Evolutionary conservation across 2,113 vertebrate genomes (phyloP), one percentile per base, ranked within the genome.

Genomic region (Kobus ellipsiprymnus): DNA sequence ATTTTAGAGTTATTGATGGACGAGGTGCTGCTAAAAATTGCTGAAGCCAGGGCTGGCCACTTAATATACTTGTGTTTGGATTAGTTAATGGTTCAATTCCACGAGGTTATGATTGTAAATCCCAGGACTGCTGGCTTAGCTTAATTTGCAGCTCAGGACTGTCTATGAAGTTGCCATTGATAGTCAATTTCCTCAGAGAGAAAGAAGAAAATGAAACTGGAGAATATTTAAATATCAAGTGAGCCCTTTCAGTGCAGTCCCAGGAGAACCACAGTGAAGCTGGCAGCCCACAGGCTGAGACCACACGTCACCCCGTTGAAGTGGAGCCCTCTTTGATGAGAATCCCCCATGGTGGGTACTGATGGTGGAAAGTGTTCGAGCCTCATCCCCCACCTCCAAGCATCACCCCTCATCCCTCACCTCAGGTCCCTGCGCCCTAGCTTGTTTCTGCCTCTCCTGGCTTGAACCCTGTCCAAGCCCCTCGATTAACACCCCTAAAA

Each of bases 11-110:
- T 94, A 96, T 74, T 55, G 7, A 90, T 95, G 44, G 64, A 96
- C 96, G 27, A 33, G 29, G n/a, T 29, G 48, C 57, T 88, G 15
- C 50, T 74, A 74, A 78, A 97, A 98, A 97, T 98, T 98, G 96
- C 93, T 95, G 4, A 57, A 91, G 94, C 96, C 95, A 29, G 80
- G 59, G 50, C 14, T 52, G 77, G 52, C 48, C 30, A 93, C 96
- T 97, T 98, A 90, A 60, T 90, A 91, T n/a, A 97, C 95, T 4
- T 1, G 4, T 97, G 94, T 98, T 97, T 98, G 98, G 97, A 97
- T 97, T 94, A 97, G 87, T 98, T 98, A 98, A 98, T 98, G 95
- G 94, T 98, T 98, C 96, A 95, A 71, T 96, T 97, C 92, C 52
- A 87, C 86, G 67, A 96, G 71, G 90, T 98, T 98, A 96, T 80